These are phyloP conservation scores for Bombylius discolor DNA, from an alignment of 2,888 invertebrate species.

Conservation along the genomic window DNA sequence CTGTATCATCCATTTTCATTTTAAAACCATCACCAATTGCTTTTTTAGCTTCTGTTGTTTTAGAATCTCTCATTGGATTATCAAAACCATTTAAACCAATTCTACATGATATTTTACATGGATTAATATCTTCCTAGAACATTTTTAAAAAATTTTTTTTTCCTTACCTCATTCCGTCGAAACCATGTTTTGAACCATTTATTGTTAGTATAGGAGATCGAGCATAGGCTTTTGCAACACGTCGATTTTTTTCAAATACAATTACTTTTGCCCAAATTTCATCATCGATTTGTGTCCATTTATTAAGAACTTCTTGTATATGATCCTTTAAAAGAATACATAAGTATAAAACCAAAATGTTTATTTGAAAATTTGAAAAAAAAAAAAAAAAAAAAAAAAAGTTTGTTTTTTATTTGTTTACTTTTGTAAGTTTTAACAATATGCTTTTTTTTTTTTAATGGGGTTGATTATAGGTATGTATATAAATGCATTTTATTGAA, in stretches of 20 bases:
- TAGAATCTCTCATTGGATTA: slow-evolving; percentile 86
- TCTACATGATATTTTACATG: slow-evolving; percentile 40
- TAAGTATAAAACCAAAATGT: no score
- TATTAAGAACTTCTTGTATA: slow-evolving; percentile 88
- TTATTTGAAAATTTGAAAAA: not conserved
- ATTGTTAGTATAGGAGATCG: slow-evolving; percentile 89
- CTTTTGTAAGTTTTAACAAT: no score
- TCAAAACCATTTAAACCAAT: slow-evolving; percentile 93
- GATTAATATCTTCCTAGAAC: not conserved
- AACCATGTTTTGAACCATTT: slow-evolving; percentile 89
- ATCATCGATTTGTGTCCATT: slow-evolving; percentile 94
- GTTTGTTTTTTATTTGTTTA: no score
- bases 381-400: not conserved
- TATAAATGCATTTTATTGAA: no score
- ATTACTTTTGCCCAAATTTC: slow-evolving; percentile 99
- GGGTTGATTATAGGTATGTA: no score
- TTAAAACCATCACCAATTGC: slow-evolving; percentile 77
- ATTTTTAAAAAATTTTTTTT: not conserved
- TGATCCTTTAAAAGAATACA: slow-evolving; percentile 62
- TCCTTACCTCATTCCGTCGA: slow-evolving; percentile 84
- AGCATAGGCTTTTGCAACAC: slow-evolving; percentile 95
- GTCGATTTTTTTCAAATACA: slow-evolving; percentile 85
- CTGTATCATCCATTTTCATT: slow-evolving; percentile 58
- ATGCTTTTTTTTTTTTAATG: no score
- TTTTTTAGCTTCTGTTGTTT: slow-evolving; percentile 82